These are phyloP conservation scores for Sarcophaga rosellei DNA, from an alignment of 2,888 invertebrate genomes.

Conservation along the genomic window DNA sequence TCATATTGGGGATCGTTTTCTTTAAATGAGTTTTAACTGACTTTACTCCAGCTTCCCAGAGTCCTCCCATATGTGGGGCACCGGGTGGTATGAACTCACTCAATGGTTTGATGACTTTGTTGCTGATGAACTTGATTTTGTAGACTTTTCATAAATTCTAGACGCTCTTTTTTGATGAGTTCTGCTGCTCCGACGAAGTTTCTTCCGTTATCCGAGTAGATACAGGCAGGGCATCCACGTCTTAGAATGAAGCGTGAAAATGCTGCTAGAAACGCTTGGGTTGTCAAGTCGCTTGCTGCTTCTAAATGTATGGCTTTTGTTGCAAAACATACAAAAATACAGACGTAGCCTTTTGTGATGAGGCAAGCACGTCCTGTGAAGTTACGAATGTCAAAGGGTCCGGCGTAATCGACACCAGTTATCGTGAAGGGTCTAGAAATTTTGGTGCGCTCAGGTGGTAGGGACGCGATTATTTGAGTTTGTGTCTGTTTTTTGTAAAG, in stretches of 20 bases:
- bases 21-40: conserved; percentile 25
- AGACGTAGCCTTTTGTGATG: conserved; percentile 51
- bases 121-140: conserved; percentile 4
- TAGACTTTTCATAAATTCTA: conserved; percentile 12
- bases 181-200: conserved; percentile 27
- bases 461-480: conserved; percentile 36
- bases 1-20: conserved; percentile 23
- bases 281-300: conserved; percentile 39
- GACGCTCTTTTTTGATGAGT: not conserved
- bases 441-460: conserved; percentile 30
- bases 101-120: not conserved
- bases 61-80: conserved; percentile 32
- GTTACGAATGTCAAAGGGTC: conserved; percentile 43
- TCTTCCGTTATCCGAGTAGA: conserved; percentile 58
- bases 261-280: conserved; percentile 53
- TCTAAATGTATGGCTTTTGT: conserved; percentile 62
- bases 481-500: not conserved
- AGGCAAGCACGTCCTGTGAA: conserved; percentile 28
- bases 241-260: conserved; percentile 55
- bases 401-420: conserved; percentile 40
- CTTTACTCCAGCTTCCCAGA: no score
- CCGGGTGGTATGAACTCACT: conserved; percentile 35
- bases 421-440: conserved; percentile 11
- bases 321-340: conserved; percentile 60
- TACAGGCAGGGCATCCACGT: conserved; percentile 44